Evolutionary conservation across 2,888 invertebrate species (phyloP).

Genomic region (Macrophya annulata): DNA sequence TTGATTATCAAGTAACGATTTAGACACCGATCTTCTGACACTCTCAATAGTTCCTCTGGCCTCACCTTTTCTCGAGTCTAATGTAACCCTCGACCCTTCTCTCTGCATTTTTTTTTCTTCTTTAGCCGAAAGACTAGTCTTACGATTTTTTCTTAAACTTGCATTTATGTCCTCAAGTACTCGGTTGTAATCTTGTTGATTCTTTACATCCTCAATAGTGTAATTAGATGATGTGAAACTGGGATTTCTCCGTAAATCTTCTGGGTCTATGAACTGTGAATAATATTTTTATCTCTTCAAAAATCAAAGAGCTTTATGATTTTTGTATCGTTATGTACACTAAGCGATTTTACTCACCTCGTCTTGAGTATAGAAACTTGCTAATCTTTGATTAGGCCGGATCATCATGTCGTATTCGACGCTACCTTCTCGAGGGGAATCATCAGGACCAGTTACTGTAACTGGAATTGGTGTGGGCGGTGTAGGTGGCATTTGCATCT

Average conservation of each 20-base stretch:
- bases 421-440: constrained; percentile 70
- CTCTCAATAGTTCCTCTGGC: constrained; percentile 64
- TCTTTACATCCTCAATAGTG: constrained; percentile 63
- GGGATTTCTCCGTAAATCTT: constrained; percentile 60
- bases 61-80: constrained; percentile 67
- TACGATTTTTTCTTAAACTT: constrained; percentile 66
- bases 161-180: constrained; percentile 72
- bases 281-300: not conserved
- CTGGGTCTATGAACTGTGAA: constrained; percentile 61
- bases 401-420: constrained; percentile 59
- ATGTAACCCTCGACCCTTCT: constrained; percentile 67
- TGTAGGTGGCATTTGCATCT: constrained; percentile 81
- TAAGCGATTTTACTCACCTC: constrained; percentile 63
- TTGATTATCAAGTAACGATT: constrained; percentile 63
- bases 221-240: constrained; percentile 41
- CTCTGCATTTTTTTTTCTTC: constrained; percentile 66
- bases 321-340: not conserved
- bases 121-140: constrained; percentile 62
- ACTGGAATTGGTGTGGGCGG: constrained; percentile 79
- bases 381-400: constrained; percentile 65
- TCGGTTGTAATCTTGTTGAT: constrained; percentile 70
- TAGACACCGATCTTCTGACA: constrained; percentile 65
- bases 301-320: not conserved
- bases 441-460: constrained; percentile 78
- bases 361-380: constrained; percentile 72